Percentiles rank a stretch among this genome's conserved stretches.
Conservation (phyloP, 2,888 invertebrate species). For the Drosophila parthenogenetica region DNA sequence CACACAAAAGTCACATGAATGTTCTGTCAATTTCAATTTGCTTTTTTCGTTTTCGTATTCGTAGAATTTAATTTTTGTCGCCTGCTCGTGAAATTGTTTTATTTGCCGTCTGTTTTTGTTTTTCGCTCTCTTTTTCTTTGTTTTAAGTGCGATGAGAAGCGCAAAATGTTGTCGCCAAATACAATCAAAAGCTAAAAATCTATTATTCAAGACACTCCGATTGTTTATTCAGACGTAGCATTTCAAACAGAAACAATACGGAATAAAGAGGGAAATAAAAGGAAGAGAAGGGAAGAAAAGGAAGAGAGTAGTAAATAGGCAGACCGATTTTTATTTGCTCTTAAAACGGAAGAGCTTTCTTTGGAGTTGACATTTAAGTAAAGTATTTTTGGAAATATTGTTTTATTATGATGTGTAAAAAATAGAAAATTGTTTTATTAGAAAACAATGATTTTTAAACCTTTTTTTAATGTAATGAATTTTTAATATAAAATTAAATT, state of each 20-base stretch:
- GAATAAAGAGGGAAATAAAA: background rate
- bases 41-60: slow-evolving; percentile 24
- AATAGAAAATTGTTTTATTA: too few species aligned
- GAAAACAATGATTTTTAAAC: too few species aligned
- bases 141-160: slow-evolving; percentile 6
- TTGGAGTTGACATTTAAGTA: background rate
- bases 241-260: slow-evolving; percentile 5
- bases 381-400: too few species aligned
- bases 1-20: slow-evolving; percentile 61
- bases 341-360: background rate
- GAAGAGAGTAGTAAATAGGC: too few species aligned
- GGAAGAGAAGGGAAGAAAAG: background rate
- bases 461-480: too few species aligned
- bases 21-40: slow-evolving; percentile 64
- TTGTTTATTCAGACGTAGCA: slow-evolving; percentile 58
- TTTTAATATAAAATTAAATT: too few species aligned
- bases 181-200: slow-evolving; percentile 75
- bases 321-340: slow-evolving; percentile 4
- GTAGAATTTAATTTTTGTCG: slow-evolving; percentile 58
- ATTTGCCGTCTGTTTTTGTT: background rate
- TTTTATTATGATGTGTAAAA: too few species aligned
- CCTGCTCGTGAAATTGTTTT: slow-evolving; percentile 40
- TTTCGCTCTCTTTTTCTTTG: slow-evolving; percentile 6
- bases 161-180: slow-evolving; percentile 59
- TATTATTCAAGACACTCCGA: slow-evolving; percentile 67